phyloP scores from a whole-genome alignment of 2,888 invertebrate genomes.

The Meiosimyza platycephala region DNA sequence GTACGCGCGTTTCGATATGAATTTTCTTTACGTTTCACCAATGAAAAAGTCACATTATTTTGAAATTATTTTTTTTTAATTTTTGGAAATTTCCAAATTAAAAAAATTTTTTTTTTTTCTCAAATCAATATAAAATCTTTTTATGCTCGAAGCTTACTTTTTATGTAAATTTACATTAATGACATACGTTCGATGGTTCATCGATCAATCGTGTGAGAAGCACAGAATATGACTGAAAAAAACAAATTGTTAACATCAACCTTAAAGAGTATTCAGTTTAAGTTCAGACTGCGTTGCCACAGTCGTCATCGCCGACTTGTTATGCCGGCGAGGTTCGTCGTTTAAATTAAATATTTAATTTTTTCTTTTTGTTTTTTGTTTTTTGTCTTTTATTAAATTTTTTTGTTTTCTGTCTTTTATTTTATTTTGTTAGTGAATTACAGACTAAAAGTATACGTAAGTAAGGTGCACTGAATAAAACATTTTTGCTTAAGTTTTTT shows the following conservation, averaged over 20 bases:
- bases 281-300: slow-evolving; percentile 10
- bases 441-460: no score
- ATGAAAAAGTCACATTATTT: slow-evolving; percentile 38
- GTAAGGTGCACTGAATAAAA: no score
- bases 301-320: slow-evolving; percentile 7
- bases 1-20: background rate
- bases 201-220: slow-evolving; percentile 48
- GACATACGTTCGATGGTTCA: slow-evolving; percentile 25
- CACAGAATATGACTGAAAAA: slow-evolving; percentile 50
- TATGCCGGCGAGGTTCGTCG: background rate
- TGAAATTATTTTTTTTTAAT: background rate
- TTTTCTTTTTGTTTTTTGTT: no score
- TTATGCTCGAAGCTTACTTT: background rate
- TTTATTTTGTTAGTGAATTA: no score
- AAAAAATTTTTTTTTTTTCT: no score
- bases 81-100: no score
- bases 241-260: slow-evolving; percentile 18
- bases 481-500: no score
- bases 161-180: background rate
- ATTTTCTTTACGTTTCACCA: slow-evolving; percentile 19
- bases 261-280: slow-evolving; percentile 22
- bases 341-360: no score
- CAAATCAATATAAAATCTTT: background rate
- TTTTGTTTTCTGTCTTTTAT: no score
- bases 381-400: no score